Conservation (phyloP, 2,113 vertebrate species). For the Emydocephalus ijimae region DNA sequence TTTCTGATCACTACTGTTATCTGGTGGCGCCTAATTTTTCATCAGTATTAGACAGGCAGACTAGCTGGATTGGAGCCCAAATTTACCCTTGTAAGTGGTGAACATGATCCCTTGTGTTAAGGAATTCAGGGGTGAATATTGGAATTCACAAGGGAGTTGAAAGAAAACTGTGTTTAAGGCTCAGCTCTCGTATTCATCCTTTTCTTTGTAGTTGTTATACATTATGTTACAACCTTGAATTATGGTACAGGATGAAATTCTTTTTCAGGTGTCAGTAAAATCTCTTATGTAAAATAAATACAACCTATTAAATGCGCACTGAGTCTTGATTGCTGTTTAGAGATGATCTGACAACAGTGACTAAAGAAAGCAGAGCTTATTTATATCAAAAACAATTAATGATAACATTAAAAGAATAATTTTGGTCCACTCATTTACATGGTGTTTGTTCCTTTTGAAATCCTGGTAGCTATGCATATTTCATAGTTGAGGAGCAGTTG, state of each 20-base stretch:
- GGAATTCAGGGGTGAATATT: conserved; percentile 75
- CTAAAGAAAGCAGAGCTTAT: conserved; percentile 33
- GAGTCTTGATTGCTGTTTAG: conserved; percentile 76
- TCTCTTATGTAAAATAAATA: conserved; percentile 77
- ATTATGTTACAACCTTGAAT: conserved; percentile 66
- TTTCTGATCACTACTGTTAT: conserved; percentile 80
- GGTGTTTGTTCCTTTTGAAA: conserved; percentile 31
- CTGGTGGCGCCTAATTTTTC: conserved; percentile 84
- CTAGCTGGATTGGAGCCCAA: conserved; percentile 84
- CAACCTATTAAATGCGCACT: conserved; percentile 72
- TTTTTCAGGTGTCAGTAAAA: conserved; percentile 68
- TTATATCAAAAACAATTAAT: conserved; percentile 11
- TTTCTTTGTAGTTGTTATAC: conserved; percentile 72
- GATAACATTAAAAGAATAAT: conserved; percentile 31
- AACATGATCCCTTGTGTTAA: conserved; percentile 81
- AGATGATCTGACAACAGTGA: conserved; percentile 43
- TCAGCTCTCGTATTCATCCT: conserved; percentile 62
- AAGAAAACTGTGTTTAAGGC: conserved; percentile 71
- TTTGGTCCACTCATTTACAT: conserved; percentile 12
- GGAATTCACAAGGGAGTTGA: conserved; percentile 78
- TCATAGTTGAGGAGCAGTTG: background rate
- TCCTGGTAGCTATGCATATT: background rate
- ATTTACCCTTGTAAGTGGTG: conserved; percentile 75
- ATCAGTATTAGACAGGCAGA: conserved; percentile 78
- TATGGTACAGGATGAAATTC: conserved; percentile 63